Conservation (phyloP, 2,797 vertebrate species). For the Peromyscus aztecus region DNA sequence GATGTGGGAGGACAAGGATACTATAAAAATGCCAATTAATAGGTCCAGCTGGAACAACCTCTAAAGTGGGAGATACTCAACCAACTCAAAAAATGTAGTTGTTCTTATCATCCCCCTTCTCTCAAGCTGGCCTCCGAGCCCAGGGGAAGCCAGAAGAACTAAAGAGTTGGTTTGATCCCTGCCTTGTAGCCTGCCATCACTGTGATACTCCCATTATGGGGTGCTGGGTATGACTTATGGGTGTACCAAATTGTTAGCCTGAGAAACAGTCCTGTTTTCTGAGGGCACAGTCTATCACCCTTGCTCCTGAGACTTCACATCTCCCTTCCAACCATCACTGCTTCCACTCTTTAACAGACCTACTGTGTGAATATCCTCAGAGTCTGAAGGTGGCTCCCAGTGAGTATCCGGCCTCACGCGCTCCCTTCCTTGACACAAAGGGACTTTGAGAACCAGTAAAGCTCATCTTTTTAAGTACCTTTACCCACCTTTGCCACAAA, state of each 20-base stretch:
- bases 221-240: neutral
- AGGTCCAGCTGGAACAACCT: neutral
- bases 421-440: neutral
- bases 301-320: neutral
- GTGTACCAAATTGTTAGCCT: neutral
- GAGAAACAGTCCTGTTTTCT: neutral
- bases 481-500: neutral
- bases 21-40: neutral
- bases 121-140: neutral
- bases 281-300: neutral
- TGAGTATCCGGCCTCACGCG: neutral
- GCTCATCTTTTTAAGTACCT: neutral
- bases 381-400: neutral
- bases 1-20: neutral
- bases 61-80: neutral
- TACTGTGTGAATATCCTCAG: neutral
- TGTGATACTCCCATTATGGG: neutral
- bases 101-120: neutral
- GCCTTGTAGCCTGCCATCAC: neutral
- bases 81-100: neutral
- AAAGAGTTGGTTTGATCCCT: neutral
- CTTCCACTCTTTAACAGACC: neutral
- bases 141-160: neutral
- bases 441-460: neutral
- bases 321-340: neutral